A percentile compares a stretch with the other conserved stretches of the same genome.
Conservation (phyloP, 2,797 vertebrate genomes). For the Anas bahamensis region DNA sequence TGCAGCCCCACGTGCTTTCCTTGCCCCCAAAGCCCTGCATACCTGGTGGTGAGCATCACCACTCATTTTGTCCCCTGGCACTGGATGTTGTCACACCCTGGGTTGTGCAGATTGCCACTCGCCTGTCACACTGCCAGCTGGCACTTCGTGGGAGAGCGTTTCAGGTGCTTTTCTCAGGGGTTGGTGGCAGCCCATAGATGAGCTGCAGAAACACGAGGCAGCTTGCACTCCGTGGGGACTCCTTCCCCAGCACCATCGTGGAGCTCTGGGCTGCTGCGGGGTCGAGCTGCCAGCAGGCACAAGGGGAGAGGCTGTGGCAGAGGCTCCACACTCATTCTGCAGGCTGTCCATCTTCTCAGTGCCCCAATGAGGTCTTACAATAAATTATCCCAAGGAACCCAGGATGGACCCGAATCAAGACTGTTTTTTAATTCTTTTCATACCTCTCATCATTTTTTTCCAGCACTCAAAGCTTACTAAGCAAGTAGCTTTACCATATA, state of each 20-base stretch:
- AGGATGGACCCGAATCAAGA: background rate
- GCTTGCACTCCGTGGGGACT: background rate
- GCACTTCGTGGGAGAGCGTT: fast-evolving
- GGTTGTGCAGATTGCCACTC: background rate
- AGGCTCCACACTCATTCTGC: too few relatives aligned
- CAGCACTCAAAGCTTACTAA: background rate
- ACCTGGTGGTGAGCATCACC: fast-evolving
- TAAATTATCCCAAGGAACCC: too few relatives aligned
- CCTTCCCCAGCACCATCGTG: too few relatives aligned
- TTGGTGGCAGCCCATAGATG: background rate
- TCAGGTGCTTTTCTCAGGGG: background rate
- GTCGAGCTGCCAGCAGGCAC: background rate
- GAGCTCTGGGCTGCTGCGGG: fast-evolving
- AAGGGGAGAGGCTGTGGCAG: too few relatives aligned
- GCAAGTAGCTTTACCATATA: background rate
- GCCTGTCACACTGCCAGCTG: background rate
- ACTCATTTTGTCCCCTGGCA: background rate
- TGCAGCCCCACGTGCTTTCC: background rate
- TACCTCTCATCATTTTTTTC: background rate
- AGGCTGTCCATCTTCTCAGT: too few relatives aligned
- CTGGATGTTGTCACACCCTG: background rate
- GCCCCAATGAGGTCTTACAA: too few relatives aligned
- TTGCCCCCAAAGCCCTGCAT: background rate
- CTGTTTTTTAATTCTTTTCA: background rate
- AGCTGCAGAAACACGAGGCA: fast-evolving